These are phyloP conservation scores for Agraylea sexmaculata DNA, from an alignment of 1,140 invertebrate genomes.

Conservation along the genomic window DNA sequence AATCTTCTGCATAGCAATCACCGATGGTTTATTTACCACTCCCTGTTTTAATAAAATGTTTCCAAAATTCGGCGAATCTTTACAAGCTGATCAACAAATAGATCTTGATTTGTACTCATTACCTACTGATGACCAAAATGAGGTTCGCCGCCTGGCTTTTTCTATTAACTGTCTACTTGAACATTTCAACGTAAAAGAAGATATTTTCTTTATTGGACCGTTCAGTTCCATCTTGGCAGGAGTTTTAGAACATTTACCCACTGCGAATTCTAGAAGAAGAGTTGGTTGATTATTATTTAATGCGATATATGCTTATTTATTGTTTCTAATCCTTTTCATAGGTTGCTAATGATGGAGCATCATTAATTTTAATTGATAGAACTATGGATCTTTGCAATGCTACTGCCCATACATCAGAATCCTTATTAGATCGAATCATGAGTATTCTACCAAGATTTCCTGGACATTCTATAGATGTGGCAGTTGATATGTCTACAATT, in stretches of 20 bases:
- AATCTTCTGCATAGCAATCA: conserved; percentile 46
- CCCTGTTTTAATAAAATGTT: conserved; percentile 49
- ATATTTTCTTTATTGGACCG: conserved; percentile 51
- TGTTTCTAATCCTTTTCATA: conserved; percentile 24
- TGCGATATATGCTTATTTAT: not conserved
- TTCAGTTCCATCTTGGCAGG: conserved; percentile 50
- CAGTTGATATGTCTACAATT: conserved; percentile 49
- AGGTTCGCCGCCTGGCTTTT: conserved; percentile 37
- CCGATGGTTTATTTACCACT: conserved; percentile 49
- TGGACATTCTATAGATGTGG: conserved; percentile 51
- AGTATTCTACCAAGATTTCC: conserved; percentile 48
- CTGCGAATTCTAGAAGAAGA: conserved; percentile 41
- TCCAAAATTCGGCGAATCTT: conserved; percentile 40
- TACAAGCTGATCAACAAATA: conserved; percentile 30
- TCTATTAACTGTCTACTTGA: conserved; percentile 47
- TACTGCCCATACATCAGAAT: conserved; percentile 48
- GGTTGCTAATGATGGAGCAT: conserved; percentile 41
- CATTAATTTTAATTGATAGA: conserved; percentile 54
- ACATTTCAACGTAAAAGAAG: conserved; percentile 48
- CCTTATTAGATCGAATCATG: conserved; percentile 49
- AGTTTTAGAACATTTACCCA: conserved; percentile 44
- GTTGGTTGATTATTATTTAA: conserved; percentile 26
- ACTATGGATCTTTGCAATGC: conserved; percentile 50
- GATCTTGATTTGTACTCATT: conserved; percentile 37
- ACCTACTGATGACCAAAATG: conserved; percentile 25